Evolutionary conservation across 1,140 invertebrate genomes (phyloP).

Genomic region (Sminthurinus signatus): DNA sequence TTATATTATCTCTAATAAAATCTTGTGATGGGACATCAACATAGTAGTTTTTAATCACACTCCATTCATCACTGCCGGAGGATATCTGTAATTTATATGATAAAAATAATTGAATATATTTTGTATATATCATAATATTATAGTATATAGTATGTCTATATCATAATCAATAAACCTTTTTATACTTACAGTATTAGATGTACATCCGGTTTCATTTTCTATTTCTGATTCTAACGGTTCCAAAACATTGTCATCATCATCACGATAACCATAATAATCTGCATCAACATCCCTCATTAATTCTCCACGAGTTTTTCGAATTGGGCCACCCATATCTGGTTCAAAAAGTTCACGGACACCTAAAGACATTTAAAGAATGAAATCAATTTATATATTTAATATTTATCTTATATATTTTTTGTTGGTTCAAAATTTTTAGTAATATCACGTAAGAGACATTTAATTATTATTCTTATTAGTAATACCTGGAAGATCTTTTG

Average conservation of each 20-base stretch:
- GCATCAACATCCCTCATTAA: slow-evolving; percentile 97
- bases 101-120: too few species aligned
- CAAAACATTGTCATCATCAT: slow-evolving; percentile 95
- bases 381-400: too few species aligned
- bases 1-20: slow-evolving; percentile 81
- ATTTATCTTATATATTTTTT: too few species aligned
- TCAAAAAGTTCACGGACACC: slow-evolving; percentile 96
- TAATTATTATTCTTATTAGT: too few species aligned
- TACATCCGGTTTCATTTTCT: slow-evolving; percentile 46
- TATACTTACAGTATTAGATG: slow-evolving; percentile 45
- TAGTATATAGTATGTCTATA: too few species aligned
- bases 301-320: slow-evolving; percentile 87
- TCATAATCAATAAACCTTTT: slow-evolving; percentile 43
- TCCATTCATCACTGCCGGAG: too few species aligned
- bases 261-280: slow-evolving; percentile 97
- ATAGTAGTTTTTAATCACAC: slow-evolving; percentile 55
- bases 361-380: slow-evolving; percentile 15
- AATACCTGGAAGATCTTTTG: slow-evolving; percentile 87
- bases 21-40: slow-evolving; percentile 79
- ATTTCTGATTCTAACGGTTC: slow-evolving; percentile 67
- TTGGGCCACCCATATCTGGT: slow-evolving; percentile 55
- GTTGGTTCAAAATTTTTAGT: too few species aligned
- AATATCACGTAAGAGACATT: too few species aligned
- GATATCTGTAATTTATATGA: too few species aligned
- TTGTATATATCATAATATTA: too few species aligned